A percentile compares a stretch with the other conserved stretches of the same genome.
Conservation (phyloP, 2,888 invertebrate genomes). For the Steinernema scapterisci region DNA sequence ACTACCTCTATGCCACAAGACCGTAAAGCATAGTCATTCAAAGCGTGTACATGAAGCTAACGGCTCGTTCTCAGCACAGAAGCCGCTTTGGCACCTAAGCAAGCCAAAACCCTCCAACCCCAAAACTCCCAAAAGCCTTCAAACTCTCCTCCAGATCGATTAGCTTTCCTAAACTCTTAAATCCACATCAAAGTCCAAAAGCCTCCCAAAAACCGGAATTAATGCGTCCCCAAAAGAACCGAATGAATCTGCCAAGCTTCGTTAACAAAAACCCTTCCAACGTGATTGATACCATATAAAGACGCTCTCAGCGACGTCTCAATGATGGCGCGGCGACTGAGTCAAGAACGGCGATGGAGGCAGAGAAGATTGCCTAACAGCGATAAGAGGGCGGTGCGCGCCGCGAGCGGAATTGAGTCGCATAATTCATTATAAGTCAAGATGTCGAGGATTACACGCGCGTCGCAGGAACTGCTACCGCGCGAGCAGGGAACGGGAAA, state of each 20-base stretch:
- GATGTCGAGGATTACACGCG: conserved; percentile 22
- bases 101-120: no score
- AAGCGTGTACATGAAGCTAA: no score
- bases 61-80: no score
- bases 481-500: neutral
- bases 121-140: no score
- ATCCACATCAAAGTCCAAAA: no score
- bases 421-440: conserved; percentile 33
- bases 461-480: neutral
- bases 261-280: neutral
- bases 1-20: no score
- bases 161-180: no score
- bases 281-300: conserved; percentile 20
- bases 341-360: neutral
- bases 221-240: neutral
- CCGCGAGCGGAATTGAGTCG: neutral
- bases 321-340: neutral
- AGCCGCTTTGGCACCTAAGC: no score
- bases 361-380: conserved; percentile 8
- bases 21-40: no score
- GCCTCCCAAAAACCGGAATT: neutral
- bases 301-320: neutral
- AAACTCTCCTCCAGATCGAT: no score
- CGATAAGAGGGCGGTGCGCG: conserved; percentile 30
- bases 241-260: no score